Conservation (phyloP, 2,113 vertebrate species). For the Spea multiplicata region DNA sequence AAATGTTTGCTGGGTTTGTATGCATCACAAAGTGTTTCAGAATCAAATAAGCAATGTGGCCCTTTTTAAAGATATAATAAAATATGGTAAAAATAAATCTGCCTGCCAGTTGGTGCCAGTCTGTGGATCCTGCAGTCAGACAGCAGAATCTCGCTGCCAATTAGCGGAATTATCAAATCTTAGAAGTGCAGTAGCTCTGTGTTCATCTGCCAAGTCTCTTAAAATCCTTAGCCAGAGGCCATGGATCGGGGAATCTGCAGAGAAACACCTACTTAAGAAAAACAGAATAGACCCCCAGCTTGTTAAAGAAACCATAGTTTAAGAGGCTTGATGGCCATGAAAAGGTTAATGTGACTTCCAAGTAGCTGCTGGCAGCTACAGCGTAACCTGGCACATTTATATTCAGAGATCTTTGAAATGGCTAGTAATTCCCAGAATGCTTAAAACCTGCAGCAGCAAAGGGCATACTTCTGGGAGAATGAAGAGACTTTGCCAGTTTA, state of each 20-base stretch:
- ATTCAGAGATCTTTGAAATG: not conserved
- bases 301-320: no score
- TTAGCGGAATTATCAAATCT: slow-evolving; percentile 44
- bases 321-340: not conserved
- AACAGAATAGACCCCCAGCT: no score
- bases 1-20: no score
- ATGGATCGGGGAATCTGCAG: slow-evolving; percentile 21
- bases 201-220: slow-evolving; percentile 33
- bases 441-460: not conserved
- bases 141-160: slow-evolving; percentile 45
- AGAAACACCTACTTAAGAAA: not conserved
- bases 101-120: slow-evolving; percentile 32
- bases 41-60: slow-evolving; percentile 20
- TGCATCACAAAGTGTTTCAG: not conserved
- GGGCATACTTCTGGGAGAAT: not conserved
- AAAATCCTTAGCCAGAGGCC: slow-evolving; percentile 22
- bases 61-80: slow-evolving; percentile 2
- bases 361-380: not conserved
- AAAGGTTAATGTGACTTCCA: not conserved
- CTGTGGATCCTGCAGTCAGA: slow-evolving; percentile 37
- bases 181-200: slow-evolving; percentile 32
- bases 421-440: not conserved
- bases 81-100: not conserved
- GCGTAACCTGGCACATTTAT: not conserved
- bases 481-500: not conserved